Evolutionary conservation across 1,140 invertebrate species (phyloP).

Genomic region (Trichonephila clavipes): DNA sequence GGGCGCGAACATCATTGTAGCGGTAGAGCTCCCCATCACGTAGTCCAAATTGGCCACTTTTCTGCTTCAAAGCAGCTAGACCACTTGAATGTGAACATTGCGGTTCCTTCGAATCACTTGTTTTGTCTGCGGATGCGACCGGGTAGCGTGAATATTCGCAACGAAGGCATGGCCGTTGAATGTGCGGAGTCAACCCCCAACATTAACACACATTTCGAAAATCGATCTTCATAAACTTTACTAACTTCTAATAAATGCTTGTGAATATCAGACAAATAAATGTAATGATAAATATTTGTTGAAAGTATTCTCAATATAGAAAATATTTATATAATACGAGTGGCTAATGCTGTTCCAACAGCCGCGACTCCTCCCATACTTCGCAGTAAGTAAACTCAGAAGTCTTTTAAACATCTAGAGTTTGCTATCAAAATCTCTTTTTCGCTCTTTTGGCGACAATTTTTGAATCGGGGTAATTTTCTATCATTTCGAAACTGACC

Average conservation of each 20-base stretch:
- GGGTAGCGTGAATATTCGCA: conserved; percentile 61
- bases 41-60: conserved; percentile 2
- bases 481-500: neutral
- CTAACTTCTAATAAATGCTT: neutral
- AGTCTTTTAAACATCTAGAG: neutral
- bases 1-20: conserved; percentile 37
- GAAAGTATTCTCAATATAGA: neutral
- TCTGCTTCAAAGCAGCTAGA: conserved; percentile 27
- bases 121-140: conserved; percentile 35
- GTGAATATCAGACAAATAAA: neutral
- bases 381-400: conserved; percentile 12
- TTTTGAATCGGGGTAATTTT: neutral
- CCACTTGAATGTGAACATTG: conserved; percentile 24
- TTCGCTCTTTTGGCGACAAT: neutral
- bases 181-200: conserved; percentile 4
- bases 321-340: conserved; percentile 14
- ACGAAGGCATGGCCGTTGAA: conserved; percentile 62
- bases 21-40: conserved; percentile 11
- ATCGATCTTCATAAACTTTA: neutral
- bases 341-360: neutral
- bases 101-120: conserved; percentile 28
- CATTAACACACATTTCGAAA: neutral
- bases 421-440: neutral
- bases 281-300: neutral
- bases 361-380: conserved; percentile 6